Conservation (phyloP, 2,113 vertebrate species). For the Dendropsophus ebraccatus region DNA sequence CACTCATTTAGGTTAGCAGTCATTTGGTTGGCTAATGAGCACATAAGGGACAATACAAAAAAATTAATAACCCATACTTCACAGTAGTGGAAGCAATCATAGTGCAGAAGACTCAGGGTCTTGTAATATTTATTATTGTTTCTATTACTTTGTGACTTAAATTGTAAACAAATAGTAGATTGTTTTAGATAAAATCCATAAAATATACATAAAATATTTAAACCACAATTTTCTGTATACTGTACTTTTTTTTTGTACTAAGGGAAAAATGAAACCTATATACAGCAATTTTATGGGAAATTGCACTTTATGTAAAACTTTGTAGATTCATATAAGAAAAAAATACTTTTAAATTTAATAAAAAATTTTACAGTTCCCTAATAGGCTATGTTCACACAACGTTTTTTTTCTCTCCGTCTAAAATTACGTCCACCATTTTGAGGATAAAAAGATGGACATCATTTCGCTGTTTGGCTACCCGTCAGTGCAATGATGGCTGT, state of each 20-base stretch:
- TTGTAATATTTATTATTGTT: constrained; percentile 7
- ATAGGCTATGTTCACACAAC: too few relatives aligned
- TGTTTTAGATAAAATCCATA: neutral
- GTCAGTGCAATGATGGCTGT: too few relatives aligned
- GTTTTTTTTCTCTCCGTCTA: too few relatives aligned
- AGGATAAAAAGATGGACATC: too few relatives aligned
- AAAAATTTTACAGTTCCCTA: too few relatives aligned
- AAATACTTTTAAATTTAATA: too few relatives aligned
- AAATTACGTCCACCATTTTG: too few relatives aligned
- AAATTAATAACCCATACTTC: neutral
- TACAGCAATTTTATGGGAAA: neutral
- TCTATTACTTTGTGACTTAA: neutral
- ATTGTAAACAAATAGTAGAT: neutral
- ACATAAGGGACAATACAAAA: constrained; percentile 39
- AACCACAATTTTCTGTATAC: neutral
- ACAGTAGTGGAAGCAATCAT: neutral
- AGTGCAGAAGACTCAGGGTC: neutral
- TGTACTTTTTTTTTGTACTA: neutral
- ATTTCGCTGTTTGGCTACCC: too few relatives aligned
- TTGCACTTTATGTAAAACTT: neutral
- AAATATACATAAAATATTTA: neutral
- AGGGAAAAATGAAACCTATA: neutral
- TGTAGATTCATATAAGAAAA: neutral
- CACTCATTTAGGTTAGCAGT: constrained; percentile 32
- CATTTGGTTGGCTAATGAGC: constrained; percentile 34